Base-by-base conservation (phyloP, 1,140 invertebrate species). In the Leptinotarsa undecemlineata region DNA sequence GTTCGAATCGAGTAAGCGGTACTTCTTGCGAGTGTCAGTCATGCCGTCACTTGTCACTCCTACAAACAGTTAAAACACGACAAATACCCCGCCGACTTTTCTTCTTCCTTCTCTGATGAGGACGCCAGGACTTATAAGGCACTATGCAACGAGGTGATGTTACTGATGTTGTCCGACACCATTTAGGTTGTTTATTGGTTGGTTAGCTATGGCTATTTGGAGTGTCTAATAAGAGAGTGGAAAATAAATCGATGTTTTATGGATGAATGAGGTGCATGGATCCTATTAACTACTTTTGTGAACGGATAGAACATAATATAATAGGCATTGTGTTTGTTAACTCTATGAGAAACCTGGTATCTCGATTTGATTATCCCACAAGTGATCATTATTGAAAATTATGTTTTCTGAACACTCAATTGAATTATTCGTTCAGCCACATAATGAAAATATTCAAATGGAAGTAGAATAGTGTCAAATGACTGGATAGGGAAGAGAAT, bases 1-100 rank as follows among this genome's bases (percentile, higher is more conserved):
- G 67, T 68, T 68, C 67, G 67, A 21, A 68, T 68, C 67, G 67
- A 68, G 67, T 48, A 48, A 68, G 67, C 67, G 67, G 67, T 68
- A 33, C 33, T 68, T 68, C 67, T 68, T 68, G 67, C 67, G 17
- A 68, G 33, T 68, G 67, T 68, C 67, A 68, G 14, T 68, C 67
- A 68, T 47, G 67, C 67, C 67, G 67, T 68, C 67, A 68, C 67
- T 68, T 68, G 67, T 68, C 67, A 68, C 47, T 48, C 33, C 33
- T 11, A 42, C 33, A 42, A 42, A 42, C 33, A 42, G 33, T 68
- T 42, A 33, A 68, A 68, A 48, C 67, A 68, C 67, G 67, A 68
- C 67, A 68, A 68, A 68, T 68, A n/a, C 67, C 20, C 63, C 11
- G 14, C 17, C 63, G 17, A 20, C 26, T 47, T 68, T 33, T 68